These are phyloP conservation scores for Meandrusa payeni DNA, from an alignment of 2,888 invertebrate species.

Conservation along the genomic window DNA sequence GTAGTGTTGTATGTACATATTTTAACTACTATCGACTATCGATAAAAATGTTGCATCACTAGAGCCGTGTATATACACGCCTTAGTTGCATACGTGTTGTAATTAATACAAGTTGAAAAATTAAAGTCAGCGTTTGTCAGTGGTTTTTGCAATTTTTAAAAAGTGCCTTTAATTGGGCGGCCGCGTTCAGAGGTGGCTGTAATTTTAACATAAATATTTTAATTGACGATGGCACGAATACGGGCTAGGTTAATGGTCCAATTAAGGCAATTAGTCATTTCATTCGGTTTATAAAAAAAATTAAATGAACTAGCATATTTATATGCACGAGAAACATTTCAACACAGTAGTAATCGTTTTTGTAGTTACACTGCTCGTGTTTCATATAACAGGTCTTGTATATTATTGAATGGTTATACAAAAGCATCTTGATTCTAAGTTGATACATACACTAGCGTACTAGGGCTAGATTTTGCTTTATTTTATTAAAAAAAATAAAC, in stretches of 20 bases:
- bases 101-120: slow-evolving; percentile 15
- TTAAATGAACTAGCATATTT: slow-evolving; percentile 1
- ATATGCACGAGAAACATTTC: no score
- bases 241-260: slow-evolving; percentile 9
- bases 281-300: slow-evolving; percentile 1
- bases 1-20: no score
- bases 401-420: no score
- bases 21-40: no score
- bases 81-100: not conserved
- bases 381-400: no score
- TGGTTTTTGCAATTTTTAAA: slow-evolving; percentile 12
- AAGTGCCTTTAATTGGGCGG: slow-evolving; percentile 10
- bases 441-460: no score
- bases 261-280: slow-evolving; percentile 18
- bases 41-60: slow-evolving; percentile 1
- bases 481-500: no score
- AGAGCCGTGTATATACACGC: not conserved
- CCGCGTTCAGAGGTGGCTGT: slow-evolving; percentile 5
- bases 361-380: no score
- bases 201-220: slow-evolving; percentile 23
- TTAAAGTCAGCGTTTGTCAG: slow-evolving; percentile 1
- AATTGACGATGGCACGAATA: slow-evolving; percentile 17
- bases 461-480: no score
- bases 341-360: no score
- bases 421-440: no score